These are phyloP conservation scores for Anomalospiza imberbis DNA, from an alignment of 2,797 vertebrate genomes.

Conservation along the genomic window DNA sequence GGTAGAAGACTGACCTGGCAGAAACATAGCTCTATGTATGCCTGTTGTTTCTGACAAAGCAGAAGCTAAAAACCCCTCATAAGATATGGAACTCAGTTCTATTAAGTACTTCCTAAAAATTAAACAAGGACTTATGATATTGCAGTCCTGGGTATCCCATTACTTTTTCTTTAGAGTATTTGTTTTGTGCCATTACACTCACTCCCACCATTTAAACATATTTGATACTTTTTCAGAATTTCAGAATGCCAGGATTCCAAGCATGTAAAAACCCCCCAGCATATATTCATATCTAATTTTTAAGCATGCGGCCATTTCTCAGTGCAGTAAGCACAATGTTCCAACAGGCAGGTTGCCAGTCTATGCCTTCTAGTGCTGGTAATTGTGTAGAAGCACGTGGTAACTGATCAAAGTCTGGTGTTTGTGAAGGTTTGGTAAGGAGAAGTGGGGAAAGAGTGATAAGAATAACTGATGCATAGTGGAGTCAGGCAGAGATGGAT, in stretches of 20 bases:
- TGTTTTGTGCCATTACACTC: background rate
- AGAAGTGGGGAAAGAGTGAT: background rate
- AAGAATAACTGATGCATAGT: background rate
- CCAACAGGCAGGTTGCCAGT: background rate
- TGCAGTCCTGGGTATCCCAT: background rate
- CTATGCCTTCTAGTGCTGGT: background rate
- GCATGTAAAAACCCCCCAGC: rapidly evolving
- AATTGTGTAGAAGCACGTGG: background rate
- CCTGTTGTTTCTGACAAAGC: background rate
- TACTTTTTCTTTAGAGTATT: background rate
- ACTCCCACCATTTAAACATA: background rate
- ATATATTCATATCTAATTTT: background rate
- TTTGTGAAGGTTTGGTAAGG: background rate
- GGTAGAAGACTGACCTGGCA: background rate
- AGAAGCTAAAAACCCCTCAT: background rate
- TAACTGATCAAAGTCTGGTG: background rate
- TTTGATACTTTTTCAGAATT: background rate
- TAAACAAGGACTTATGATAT: background rate
- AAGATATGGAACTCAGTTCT: background rate
- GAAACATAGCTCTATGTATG: background rate
- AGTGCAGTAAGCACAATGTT: background rate
- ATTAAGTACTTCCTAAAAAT: background rate
- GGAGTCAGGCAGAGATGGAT: background rate
- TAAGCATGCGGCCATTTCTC: background rate
- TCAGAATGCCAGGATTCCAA: background rate